These are phyloP conservation scores for Marronus borbonicus DNA, from an alignment of 2,888 invertebrate species.

Conservation along the genomic window DNA sequence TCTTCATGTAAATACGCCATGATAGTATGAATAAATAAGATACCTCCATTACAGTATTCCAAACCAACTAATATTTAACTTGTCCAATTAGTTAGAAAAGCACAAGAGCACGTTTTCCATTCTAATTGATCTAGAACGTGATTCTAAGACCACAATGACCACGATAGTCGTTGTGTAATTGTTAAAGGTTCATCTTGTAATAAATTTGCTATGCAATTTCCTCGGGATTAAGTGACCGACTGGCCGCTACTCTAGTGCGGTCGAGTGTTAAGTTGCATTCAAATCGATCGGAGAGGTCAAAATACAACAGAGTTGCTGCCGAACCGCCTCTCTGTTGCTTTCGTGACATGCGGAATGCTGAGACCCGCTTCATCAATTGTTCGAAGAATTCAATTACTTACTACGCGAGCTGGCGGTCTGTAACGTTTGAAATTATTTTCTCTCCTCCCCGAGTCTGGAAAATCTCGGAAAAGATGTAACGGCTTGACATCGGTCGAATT, in stretches of 20 bases:
- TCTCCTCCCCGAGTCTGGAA: not conserved
- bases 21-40: too few relatives aligned
- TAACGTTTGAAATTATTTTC: not conserved
- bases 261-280: conserved; percentile 4
- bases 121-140: conserved; percentile 2
- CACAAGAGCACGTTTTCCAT: not conserved
- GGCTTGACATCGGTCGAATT: not conserved
- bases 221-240: not conserved
- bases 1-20: too few relatives aligned
- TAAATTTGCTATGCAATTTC: conserved; percentile 33
- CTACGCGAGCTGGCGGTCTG: not conserved
- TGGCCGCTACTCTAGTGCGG: not conserved
- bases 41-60: not conserved
- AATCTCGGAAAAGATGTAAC: conserved; percentile 1
- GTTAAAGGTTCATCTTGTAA: conserved; percentile 14
- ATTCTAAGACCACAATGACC: not conserved
- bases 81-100: not conserved
- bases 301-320: not conserved
- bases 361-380: conserved; percentile 27
- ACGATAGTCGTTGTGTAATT: not conserved
- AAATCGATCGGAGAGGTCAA: conserved; percentile 10
- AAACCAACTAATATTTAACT: not conserved
- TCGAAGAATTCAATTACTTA: conserved; percentile 24
- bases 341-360: not conserved
- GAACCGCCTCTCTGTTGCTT: conserved; percentile 3